phyloP scores from a whole-genome alignment of 2,113 vertebrate genomes.

The Cranoglanis bouderius region DNA sequence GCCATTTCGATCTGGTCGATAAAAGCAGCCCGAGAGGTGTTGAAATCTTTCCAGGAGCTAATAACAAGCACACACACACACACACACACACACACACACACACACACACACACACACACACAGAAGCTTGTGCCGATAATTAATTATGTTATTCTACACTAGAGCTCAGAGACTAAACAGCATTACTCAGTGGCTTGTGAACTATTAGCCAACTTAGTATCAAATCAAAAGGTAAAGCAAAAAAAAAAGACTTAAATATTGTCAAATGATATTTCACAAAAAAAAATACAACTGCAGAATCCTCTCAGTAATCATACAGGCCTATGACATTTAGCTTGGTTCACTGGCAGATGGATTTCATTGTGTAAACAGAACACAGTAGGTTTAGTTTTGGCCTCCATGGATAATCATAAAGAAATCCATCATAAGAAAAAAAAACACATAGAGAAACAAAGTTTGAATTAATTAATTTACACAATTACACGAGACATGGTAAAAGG shows the following conservation, averaged over 20 bases:
- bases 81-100: conserved; percentile 32
- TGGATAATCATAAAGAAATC: conserved; percentile 19
- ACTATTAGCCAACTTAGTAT: neutral
- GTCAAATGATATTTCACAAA: neutral
- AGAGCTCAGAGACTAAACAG: conserved; percentile 54
- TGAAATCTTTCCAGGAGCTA: conserved; percentile 42
- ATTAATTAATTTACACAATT: neutral
- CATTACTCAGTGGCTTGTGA: conserved; percentile 8
- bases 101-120: conserved; percentile 49
- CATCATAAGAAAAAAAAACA: neutral
- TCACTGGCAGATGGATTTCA: conserved; percentile 4
- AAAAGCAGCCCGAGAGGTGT: conserved; percentile 38
- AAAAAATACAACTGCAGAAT: neutral
- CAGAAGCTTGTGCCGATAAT: conserved; percentile 15
- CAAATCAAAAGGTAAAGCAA: neutral
- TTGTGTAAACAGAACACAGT: neutral
- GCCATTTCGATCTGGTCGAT: conserved; percentile 36
- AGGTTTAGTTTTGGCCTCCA: conserved; percentile 4
- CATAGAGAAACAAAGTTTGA: neutral
- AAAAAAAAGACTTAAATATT: neutral
- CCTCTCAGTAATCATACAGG: neutral
- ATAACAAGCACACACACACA: neutral
- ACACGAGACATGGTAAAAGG: neutral
- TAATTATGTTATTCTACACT: conserved; percentile 51
- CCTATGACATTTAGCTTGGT: neutral